Conservation (phyloP, 2,888 invertebrate species). For the Encarsia formosa region DNA sequence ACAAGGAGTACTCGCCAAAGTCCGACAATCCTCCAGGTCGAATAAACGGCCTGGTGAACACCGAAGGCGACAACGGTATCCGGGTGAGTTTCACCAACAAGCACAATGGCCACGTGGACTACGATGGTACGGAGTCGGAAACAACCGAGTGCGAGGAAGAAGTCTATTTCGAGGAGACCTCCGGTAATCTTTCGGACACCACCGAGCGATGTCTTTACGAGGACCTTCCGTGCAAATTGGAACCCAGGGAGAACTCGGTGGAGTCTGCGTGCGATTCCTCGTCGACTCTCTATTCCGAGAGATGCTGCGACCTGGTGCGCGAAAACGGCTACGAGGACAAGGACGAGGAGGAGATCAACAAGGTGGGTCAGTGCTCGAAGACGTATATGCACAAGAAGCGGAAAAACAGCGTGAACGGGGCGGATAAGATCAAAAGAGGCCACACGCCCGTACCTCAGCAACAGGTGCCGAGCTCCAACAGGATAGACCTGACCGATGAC, state of each 20-base stretch:
- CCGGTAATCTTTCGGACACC: conserved; percentile 12
- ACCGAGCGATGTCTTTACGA: conserved; percentile 19
- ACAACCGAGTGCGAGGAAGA: conserved; percentile 28
- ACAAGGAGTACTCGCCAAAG: conserved; percentile 18
- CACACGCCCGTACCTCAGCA: conserved; percentile 24
- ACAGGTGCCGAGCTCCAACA: conserved; percentile 33
- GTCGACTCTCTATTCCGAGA: conserved; percentile 30
- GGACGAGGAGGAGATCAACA: conserved; percentile 26
- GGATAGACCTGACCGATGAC: conserved; percentile 43
- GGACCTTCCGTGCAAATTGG: conserved; percentile 7
- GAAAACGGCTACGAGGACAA: conserved; percentile 24
- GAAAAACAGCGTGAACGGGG: conserved; percentile 35
- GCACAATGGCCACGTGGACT: conserved; percentile 15
- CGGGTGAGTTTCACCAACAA: conserved; percentile 25
- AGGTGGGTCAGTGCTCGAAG: conserved; percentile 43
- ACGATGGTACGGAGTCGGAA: conserved; percentile 23
- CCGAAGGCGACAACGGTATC: conserved; percentile 23
- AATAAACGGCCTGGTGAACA: conserved; percentile 16
- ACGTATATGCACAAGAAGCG: conserved; percentile 47
- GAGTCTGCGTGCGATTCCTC: conserved; percentile 24
- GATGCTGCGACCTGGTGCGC: conserved; percentile 39
- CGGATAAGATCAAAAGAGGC: conserved; percentile 24
- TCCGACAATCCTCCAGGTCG: neutral
- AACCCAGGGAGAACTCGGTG: conserved; percentile 16
- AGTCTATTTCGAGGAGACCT: conserved; percentile 15